A percentile compares a stretch with the other conserved stretches of the same genome.
Evolutionary conservation across 2,797 vertebrate genomes (phyloP).

Genomic region (Amniataba percoides): DNA sequence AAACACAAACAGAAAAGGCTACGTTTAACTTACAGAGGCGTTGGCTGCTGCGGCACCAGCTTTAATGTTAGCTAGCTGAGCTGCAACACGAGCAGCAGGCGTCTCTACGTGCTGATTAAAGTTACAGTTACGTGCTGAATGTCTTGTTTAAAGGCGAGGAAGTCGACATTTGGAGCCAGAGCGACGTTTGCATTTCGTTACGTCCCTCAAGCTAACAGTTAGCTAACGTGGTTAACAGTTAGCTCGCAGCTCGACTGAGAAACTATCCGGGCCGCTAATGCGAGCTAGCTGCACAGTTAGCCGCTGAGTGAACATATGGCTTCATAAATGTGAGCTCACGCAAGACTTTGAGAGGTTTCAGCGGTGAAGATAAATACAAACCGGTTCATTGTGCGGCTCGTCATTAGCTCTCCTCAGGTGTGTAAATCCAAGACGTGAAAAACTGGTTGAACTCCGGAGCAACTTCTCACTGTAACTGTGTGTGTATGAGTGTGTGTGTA

Average conservation of each 20-base stretch:
- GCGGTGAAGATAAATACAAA: constrained; percentile 59
- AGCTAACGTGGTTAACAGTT: constrained; percentile 7
- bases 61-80: constrained; percentile 1
- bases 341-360: background rate
- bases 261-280: constrained; percentile 62
- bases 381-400: constrained; percentile 72
- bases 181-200: background rate
- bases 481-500: no score
- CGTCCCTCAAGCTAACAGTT: background rate
- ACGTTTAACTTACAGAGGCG: constrained; percentile 49
- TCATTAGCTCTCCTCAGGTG: constrained; percentile 3
- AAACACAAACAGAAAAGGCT: constrained; percentile 29
- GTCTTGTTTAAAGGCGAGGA: background rate
- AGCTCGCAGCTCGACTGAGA: constrained; percentile 51
- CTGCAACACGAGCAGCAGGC: constrained; percentile 9
- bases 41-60: constrained; percentile 53
- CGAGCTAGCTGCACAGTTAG: constrained; percentile 53
- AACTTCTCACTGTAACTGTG: constrained; percentile 13
- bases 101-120: background rate
- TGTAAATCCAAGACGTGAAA: constrained; percentile 49
- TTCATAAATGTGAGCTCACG: background rate
- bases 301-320: constrained; percentile 60
- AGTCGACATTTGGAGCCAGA: background rate
- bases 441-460: constrained; percentile 33
- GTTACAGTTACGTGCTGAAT: background rate